Evolutionary conservation across 2,888 invertebrate species (phyloP).

Genomic region (Oxyscelio sp.): DNA sequence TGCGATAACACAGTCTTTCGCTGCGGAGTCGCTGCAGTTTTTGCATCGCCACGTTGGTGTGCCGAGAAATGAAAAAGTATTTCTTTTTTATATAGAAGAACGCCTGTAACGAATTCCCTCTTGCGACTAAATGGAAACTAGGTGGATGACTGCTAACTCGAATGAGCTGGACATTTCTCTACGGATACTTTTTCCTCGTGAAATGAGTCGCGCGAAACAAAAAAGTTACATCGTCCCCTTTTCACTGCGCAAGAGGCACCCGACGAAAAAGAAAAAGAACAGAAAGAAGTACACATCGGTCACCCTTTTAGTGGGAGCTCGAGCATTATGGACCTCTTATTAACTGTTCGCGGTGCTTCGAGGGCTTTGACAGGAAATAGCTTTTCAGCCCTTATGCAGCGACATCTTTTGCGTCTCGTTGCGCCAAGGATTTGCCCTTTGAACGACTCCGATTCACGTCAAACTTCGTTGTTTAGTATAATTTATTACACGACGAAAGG

Average conservation of each 20-base stretch:
- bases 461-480: constrained; percentile 36
- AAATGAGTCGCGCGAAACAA: constrained; percentile 40
- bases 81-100: constrained; percentile 54
- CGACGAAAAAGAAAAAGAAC: constrained; percentile 7
- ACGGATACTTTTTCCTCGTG: constrained; percentile 43
- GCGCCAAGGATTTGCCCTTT: constrained; percentile 21
- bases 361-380: constrained; percentile 49
- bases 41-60: constrained; percentile 49
- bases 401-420: constrained; percentile 39
- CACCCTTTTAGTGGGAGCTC: constrained; percentile 28
- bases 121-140: constrained; percentile 66
- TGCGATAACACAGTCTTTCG: constrained; percentile 54
- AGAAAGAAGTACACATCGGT: constrained; percentile 12
- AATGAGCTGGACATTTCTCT: constrained; percentile 47
- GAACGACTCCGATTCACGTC: constrained; percentile 12
- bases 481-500: constrained; percentile 19
- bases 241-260: constrained; percentile 32
- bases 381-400: constrained; percentile 43
- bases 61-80: constrained; percentile 59
- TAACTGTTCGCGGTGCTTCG: constrained; percentile 37
- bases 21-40: constrained; percentile 59
- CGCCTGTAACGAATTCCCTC: constrained; percentile 63
- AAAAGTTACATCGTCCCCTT: too few relatives aligned
- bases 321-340: constrained; percentile 40
- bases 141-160: constrained; percentile 55